Conservation (phyloP, 2,797 vertebrate genomes). For the Poecilia picta region DNA sequence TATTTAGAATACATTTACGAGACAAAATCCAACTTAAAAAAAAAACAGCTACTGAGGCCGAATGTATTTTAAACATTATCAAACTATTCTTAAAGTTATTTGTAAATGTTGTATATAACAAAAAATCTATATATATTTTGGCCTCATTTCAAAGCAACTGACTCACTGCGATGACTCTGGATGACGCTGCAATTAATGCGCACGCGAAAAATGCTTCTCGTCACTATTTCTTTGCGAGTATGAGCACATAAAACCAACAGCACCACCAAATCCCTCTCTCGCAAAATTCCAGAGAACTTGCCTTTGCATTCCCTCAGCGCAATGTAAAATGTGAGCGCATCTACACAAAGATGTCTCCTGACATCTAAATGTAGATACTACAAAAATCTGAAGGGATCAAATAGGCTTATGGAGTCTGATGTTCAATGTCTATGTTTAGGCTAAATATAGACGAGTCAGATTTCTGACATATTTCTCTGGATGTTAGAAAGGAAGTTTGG, state of each 20-base stretch:
- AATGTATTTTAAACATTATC: conserved; percentile 28
- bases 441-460: neutral
- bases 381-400: neutral
- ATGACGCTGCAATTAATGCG: conserved; percentile 50
- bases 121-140: conserved; percentile 54
- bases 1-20: neutral
- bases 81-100: conserved; percentile 54
- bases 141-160: conserved; percentile 67
- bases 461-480: neutral
- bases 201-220: conserved; percentile 26
- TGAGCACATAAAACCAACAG: neutral
- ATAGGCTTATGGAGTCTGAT: neutral
- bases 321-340: neutral
- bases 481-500: neutral
- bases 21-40: neutral
- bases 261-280: neutral
- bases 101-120: conserved; percentile 80
- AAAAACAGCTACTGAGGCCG: neutral
- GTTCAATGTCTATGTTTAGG: neutral
- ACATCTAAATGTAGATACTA: neutral
- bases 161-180: conserved; percentile 68
- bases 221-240: neutral
- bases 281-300: neutral
- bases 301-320: neutral
- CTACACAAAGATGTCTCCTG: neutral